Evolutionary conservation across 2,113 vertebrate genomes (phyloP).

Genomic region (Tragelaphus buxtoni): DNA sequence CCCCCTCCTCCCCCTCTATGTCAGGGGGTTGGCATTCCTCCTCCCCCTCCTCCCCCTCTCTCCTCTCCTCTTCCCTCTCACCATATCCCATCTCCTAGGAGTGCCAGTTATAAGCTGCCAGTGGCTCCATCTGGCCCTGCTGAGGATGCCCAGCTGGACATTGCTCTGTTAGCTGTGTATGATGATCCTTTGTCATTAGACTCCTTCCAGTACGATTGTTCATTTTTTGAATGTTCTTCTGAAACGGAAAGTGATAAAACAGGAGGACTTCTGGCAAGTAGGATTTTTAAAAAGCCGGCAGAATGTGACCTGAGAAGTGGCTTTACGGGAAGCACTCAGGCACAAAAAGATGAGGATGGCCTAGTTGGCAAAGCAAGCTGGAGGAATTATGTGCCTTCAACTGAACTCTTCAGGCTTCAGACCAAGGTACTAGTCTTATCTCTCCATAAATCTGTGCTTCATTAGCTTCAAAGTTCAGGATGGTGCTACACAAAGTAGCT

Average conservation of each 20-base stretch:
- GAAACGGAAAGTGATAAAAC: neutral
- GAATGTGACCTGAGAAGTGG: neutral
- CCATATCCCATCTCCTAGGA: neutral
- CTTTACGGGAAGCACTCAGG: neutral
- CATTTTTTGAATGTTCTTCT: neutral
- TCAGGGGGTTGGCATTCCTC: neutral
- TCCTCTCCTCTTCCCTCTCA: neutral
- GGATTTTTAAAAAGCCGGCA: neutral
- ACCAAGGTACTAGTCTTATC: conserved; percentile 72
- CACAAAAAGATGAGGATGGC: accelerated
- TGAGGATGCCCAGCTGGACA: accelerated
- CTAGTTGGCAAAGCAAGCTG: neutral
- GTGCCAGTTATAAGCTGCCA: neutral
- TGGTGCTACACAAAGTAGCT: neutral
- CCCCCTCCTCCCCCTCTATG: neutral
- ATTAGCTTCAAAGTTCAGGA: neutral
- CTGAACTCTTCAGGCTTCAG: conserved; percentile 81
- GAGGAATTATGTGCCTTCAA: conserved; percentile 46
- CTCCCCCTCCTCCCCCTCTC: neutral
- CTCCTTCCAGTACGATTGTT: neutral
- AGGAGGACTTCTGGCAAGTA: accelerated
- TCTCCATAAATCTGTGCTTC: neutral
- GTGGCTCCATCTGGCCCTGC: accelerated
- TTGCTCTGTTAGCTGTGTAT: accelerated
- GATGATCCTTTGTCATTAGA: accelerated